Evolutionary conservation across 1,140 invertebrate genomes (phyloP), one percentile per base, ranked within the genome.

Genomic region (Periplaneta americana): DNA sequence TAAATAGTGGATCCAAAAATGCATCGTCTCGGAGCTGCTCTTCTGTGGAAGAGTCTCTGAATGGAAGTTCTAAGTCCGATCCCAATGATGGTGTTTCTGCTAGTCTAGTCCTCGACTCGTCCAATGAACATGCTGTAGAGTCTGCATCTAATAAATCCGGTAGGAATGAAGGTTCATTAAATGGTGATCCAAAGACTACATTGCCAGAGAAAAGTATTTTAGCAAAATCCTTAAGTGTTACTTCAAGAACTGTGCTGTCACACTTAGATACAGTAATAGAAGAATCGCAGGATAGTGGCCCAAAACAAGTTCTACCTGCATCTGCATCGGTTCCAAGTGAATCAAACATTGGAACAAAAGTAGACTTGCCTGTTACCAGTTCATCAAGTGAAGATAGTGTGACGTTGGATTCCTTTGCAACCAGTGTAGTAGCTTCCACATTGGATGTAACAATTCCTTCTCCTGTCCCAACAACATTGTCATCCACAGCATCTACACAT

Each of bases 401-500:
- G 22, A 80, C 57, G 22, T 31, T 80, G 10, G 66, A 75, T 35
- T 37, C 66, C 9, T 75, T 74, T 57, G 34, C 66, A 3, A 66
- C 80, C 10, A 80, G 48, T 13, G 34, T 36, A n/a, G 48, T 80
- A 35, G 37, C 57, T 22, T 80, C 80, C 28, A 36, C 80, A 74
- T 34, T 48, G 34, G 80, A 80, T 75, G 80, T 80, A 28, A 80
- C 35, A 33, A 37, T 80, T 57, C 39, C 80, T 35, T 57, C 80
- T 31, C 39, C 80, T 18, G 74, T 80, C 28, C 66, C 35, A 1
- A 35, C 32, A 74, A 22, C 28, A 34, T 66, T 66, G 11, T 75
- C 80, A 31, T 32, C 75, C n/a, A 78, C 15, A 6, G 17, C 32
- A 22, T 9, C 17, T 28, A 13, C 66, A 13, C 66, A 34, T 18